A percentile compares a stretch with the other conserved stretches of the same genome.
These are phyloP conservation scores for Platichthys stellatus DNA, from an alignment of 2,113 vertebrate species.

Conservation along the genomic window DNA sequence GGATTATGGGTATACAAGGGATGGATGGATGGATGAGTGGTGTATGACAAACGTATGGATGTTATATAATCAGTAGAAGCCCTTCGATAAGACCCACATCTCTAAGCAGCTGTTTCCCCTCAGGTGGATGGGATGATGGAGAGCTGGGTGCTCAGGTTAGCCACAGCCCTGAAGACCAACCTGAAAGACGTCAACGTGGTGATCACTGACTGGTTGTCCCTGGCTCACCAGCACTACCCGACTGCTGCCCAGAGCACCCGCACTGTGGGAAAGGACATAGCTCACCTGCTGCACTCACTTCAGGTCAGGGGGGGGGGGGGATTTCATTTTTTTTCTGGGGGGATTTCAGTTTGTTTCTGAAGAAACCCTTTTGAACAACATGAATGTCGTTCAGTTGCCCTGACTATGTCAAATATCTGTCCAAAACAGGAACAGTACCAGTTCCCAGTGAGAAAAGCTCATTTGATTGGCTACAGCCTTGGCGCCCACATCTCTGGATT, in stretches of 20 bases:
- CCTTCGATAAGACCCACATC: too few species aligned
- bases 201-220: constrained; percentile 87
- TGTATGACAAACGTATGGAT: neutral
- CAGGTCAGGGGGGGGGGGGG: constrained; percentile 81
- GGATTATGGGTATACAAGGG: too few species aligned
- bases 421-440: constrained; percentile 81
- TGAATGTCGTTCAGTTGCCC: too few species aligned
- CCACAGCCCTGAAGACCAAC: constrained; percentile 81
- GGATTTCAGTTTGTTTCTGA: too few species aligned
- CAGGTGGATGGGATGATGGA: constrained; percentile 88
- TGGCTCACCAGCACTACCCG: constrained; percentile 89
- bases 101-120: neutral
- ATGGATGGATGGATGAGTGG: too few species aligned
- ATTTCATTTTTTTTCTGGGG: too few species aligned
- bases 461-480: constrained; percentile 97
- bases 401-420: neutral
- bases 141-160: constrained; percentile 88
- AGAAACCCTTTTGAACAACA: neutral
- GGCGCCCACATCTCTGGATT: constrained; percentile 97
- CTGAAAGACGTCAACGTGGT: constrained; percentile 84
- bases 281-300: constrained; percentile 86
- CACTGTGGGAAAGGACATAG: constrained; percentile 88
- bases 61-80: too few species aligned
- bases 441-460: constrained; percentile 84
- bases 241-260: constrained; percentile 87